Evolutionary conservation across 2,113 vertebrate species (phyloP), one percentile per base, ranked within the genome.

Genomic region (Ploceus nigricollis): DNA sequence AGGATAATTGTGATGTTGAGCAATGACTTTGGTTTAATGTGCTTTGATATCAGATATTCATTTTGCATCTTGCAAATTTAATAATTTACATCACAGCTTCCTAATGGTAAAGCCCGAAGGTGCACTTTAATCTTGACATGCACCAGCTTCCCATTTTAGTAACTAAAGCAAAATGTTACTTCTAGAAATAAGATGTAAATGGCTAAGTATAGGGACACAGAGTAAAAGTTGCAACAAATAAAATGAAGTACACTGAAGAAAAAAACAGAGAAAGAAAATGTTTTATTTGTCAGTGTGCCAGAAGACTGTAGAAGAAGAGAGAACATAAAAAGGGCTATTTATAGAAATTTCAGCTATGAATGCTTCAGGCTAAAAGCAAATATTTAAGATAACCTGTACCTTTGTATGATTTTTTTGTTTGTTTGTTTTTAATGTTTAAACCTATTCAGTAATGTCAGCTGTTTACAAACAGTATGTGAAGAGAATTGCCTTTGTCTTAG

Each of bases 401-500:
- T 93, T 60, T 79, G 19, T 48, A 20, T n/a, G 47, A 20, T 64
- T 64, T 15, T 31, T 14, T 37, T 15, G 23, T 31, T 81, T 37
- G 39, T 54, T 45, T 66, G 40, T 56, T 87, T 82, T 85, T 40
- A 7, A 15, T 31, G 19, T 80, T 89, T 65, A 70, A 82, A 63
- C 21, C 27, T 60, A 56, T 44, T 60, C 72, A 35, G 21, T 68
- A 54, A n/a, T 23, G 12, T 78, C 78, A 80, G 31, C 75, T 93
- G 66, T 97, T 96, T 96, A 91, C 73, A 92, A 96, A 96, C 64
- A 64, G 44, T 72, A 94, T 91, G 50, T 83, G 75, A 84, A 96
- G 89, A 92, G 97, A 97, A 94, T 96, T 15, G 33, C 35, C 33
- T 95, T 97, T 96, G 95, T 96, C 81, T 91, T 64, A 86, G 94